phyloP scores from a whole-genome alignment of 2,113 vertebrate species.

The Aldabrachelys gigantea region DNA sequence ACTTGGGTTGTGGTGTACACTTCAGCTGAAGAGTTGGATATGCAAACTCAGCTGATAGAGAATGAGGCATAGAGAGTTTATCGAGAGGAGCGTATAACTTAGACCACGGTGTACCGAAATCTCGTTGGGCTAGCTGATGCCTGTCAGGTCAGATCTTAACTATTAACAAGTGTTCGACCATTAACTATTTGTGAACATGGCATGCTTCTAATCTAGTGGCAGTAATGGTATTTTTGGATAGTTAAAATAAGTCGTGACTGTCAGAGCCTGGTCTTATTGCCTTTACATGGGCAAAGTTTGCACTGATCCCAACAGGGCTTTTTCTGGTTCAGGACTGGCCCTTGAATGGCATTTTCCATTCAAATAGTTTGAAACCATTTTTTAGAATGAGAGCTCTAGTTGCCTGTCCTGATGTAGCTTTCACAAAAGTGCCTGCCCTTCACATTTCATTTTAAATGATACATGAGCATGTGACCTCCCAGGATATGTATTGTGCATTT shows the following conservation, averaged over 20 bases:
- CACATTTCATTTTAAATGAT: neutral
- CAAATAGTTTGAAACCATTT: neutral
- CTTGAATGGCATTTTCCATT: neutral
- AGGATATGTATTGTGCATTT: neutral
- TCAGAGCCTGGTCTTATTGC: neutral
- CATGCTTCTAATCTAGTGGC: accelerated
- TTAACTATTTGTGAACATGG: neutral
- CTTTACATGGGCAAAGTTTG: accelerated
- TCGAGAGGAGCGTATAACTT: neutral
- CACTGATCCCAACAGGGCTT: neutral
- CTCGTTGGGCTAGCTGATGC: neutral
- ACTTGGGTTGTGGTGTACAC: too few species aligned
- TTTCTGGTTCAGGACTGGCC: neutral
- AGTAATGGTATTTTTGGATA: neutral
- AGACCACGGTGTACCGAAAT: neutral
- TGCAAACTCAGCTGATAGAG: neutral
- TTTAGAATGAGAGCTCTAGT: neutral
- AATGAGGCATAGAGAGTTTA: accelerated
- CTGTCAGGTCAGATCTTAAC: neutral
- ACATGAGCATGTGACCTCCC: neutral
- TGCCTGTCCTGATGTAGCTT: slow-evolving; percentile 17
- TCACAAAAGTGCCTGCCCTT: neutral
- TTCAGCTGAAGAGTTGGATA: neutral
- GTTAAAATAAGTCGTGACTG: neutral
- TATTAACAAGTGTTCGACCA: neutral